Conservation (phyloP, 2,797 vertebrate species). For the Mycteria americana region DNA sequence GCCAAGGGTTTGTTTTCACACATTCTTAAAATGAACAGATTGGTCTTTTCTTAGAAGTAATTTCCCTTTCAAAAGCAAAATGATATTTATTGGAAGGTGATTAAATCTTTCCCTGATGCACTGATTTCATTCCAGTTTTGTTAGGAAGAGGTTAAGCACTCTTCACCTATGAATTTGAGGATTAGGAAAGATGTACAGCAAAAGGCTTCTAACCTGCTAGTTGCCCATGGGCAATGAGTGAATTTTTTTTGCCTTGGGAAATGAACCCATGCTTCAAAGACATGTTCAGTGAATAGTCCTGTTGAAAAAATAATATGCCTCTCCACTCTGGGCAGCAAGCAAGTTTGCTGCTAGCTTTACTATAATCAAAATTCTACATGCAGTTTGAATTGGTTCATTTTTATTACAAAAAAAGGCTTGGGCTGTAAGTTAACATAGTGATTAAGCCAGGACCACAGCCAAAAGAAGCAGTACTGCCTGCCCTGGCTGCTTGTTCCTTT, state of each 20-base stretch:
- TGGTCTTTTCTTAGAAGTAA: neutral
- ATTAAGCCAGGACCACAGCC: neutral
- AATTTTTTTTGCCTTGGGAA: neutral
- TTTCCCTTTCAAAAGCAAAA: slow-evolving; percentile 13
- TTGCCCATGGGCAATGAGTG: neutral
- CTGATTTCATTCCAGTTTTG: neutral
- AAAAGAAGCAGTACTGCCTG: neutral
- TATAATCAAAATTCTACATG: neutral
- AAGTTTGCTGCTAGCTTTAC: neutral
- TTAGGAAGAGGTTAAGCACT: neutral
- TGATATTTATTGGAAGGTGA: neutral
- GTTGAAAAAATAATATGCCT: neutral
- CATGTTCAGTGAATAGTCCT: neutral
- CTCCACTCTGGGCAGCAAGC: neutral
- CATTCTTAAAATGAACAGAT: neutral
- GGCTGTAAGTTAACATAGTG: neutral
- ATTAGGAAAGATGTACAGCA: neutral
- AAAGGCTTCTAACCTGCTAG: neutral
- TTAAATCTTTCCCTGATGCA: neutral
- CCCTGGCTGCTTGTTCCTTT: neutral
- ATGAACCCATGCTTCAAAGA: neutral
- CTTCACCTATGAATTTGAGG: neutral
- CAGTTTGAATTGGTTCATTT: neutral
- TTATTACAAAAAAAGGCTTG: neutral
- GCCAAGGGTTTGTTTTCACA: slow-evolving; percentile 19